A percentile compares a stretch with the other conserved stretches of the same genome.
These are phyloP conservation scores for Idaea straminata DNA, from an alignment of 2,888 invertebrate species.

Conservation along the genomic window DNA sequence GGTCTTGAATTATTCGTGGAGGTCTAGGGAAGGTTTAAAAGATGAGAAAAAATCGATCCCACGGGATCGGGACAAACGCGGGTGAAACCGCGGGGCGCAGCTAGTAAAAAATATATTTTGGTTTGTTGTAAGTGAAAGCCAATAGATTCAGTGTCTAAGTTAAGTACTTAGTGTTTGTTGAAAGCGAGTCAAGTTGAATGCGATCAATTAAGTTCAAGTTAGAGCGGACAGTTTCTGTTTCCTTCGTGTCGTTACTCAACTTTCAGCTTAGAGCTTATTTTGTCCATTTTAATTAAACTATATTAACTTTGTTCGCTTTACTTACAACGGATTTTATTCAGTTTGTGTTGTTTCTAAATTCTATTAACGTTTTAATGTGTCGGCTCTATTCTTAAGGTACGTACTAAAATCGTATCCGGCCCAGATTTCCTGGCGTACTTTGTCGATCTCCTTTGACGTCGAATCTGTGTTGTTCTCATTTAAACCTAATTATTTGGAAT, in stretches of 20 bases:
- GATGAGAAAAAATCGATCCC: no score
- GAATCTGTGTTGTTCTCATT: no score
- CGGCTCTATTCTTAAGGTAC: not conserved
- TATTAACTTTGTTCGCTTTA: not conserved
- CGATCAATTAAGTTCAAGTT: constrained; percentile 3
- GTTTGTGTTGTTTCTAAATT: not conserved
- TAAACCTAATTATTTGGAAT: no score
- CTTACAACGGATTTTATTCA: not conserved
- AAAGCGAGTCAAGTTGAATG: constrained; percentile 12
- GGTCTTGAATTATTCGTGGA: no score
- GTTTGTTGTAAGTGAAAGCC: not conserved
- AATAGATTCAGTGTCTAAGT: not conserved
- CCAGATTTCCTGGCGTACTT: not conserved
- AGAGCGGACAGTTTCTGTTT: not conserved
- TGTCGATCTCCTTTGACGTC: not conserved
- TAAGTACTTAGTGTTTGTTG: not conserved
- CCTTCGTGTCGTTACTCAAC: not conserved
- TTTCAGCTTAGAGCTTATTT: constrained; percentile 3
- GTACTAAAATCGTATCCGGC: not conserved
- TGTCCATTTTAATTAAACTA: not conserved
- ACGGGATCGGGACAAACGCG: no score
- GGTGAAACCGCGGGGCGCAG: no score
- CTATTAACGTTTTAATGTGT: not conserved
- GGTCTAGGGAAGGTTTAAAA: no score
- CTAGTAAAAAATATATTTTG: no score